Conservation (phyloP, 1,140 invertebrate species). For the Bilobella aurantiaca region DNA sequence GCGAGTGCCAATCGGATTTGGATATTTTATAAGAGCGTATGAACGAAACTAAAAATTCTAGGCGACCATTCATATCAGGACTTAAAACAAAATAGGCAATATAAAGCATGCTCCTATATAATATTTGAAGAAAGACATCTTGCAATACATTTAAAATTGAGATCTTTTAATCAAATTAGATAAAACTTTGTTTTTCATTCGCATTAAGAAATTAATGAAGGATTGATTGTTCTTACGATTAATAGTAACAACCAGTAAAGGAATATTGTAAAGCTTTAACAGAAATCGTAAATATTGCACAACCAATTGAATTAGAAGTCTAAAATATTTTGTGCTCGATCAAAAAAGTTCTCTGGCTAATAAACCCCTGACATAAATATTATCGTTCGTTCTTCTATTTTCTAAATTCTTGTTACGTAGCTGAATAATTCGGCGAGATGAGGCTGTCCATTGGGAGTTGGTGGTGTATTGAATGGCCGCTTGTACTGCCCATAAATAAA, state of each 20-base stretch:
- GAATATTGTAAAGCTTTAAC: background rate
- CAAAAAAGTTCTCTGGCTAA: background rate
- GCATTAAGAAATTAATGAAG: background rate
- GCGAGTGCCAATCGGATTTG: no score
- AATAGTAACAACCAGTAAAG: background rate
- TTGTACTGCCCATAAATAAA: conserved; percentile 4
- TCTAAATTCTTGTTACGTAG: conserved; percentile 5
- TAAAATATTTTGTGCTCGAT: conserved; percentile 8
- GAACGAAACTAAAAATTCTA: no score
- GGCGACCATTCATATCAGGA: no score
- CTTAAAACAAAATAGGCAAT: no score
- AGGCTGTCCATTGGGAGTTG: conserved; percentile 29
- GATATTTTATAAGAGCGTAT: no score
- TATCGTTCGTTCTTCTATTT: no score
- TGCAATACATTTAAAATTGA: background rate
- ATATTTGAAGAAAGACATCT: background rate
- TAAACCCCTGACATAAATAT: background rate
- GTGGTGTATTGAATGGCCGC: conserved; percentile 10
- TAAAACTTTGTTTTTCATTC: no score
- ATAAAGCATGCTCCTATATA: no score
- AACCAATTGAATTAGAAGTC: background rate
- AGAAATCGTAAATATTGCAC: background rate
- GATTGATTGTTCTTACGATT: background rate
- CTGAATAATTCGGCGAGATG: conserved; percentile 26
- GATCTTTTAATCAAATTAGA: background rate